Conservation (phyloP, 2,113 vertebrate genomes). For the Mustelus asterias region DNA sequence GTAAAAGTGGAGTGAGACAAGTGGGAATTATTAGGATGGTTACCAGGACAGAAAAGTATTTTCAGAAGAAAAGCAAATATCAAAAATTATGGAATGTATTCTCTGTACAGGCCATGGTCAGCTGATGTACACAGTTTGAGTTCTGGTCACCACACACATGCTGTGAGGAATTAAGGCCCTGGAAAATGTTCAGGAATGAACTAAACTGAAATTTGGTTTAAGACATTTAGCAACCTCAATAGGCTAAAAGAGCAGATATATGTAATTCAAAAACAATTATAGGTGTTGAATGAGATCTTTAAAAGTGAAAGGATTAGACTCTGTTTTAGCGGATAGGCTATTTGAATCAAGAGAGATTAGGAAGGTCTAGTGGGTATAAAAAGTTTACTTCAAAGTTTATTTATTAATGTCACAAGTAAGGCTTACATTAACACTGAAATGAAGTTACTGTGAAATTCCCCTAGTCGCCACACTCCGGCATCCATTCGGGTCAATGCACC, state of each 20-base stretch:
- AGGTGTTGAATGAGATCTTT: not conserved
- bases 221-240: not conserved
- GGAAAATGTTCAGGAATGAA: not conserved
- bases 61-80: not conserved
- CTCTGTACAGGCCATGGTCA: not conserved
- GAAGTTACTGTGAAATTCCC: too few relatives aligned
- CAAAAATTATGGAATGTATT: not conserved
- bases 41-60: not conserved
- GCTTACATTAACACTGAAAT: too few relatives aligned
- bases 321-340: not conserved
- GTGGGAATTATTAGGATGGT: not conserved
- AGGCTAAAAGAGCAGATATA: not conserved
- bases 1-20: not conserved
- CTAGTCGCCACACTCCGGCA: too few relatives aligned
- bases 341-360: not conserved
- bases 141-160: not conserved
- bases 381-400: not conserved
- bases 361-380: not conserved
- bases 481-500: too few relatives aligned
- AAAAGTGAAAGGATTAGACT: not conserved
- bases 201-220: not conserved
- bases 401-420: too few relatives aligned
- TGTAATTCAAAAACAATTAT: not conserved
- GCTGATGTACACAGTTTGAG: not conserved
- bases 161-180: not conserved